Conservation (phyloP, 2,113 vertebrate species). For the Hypomesus transpacificus region DNA sequence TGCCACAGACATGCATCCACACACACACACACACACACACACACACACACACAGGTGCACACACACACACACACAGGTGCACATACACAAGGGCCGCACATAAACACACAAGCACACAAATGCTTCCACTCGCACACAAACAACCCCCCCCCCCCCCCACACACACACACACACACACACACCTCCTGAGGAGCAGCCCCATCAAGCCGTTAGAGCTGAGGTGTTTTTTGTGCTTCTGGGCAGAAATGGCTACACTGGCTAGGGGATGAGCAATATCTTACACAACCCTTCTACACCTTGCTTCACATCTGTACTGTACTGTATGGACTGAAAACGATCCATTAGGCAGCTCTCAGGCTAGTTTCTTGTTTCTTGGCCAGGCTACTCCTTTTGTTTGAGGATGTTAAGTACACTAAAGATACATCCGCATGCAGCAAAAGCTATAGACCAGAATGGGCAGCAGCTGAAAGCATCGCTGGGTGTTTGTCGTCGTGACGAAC, state of each 20-base stretch:
- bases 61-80: conserved; percentile 16
- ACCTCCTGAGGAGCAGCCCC: conserved; percentile 54
- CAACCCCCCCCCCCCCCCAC: conserved; percentile 47
- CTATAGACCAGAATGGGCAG: too few relatives aligned
- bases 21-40: too few relatives aligned
- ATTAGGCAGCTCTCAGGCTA: conserved; percentile 42
- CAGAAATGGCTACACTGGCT: conserved; percentile 57
- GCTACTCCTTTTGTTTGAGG: background rate
- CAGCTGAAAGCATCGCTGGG: conserved; percentile 34
- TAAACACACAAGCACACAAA: conserved; percentile 36
- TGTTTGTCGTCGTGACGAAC: conserved; percentile 60
- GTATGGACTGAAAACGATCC: background rate
- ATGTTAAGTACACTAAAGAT: background rate
- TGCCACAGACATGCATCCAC: conserved; percentile 31
- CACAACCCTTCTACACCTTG: conserved; percentile 13
- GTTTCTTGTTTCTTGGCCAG: conserved; percentile 32
- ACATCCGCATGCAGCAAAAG: too few relatives aligned
- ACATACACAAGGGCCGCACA: conserved; percentile 11
- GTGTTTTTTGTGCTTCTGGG: conserved; percentile 68
- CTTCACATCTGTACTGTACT: background rate
- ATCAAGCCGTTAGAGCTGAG: conserved; percentile 54
- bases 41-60: conserved; percentile 15
- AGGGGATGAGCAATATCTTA: conserved; percentile 57
- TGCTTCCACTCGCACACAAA: conserved; percentile 55
- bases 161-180: too few relatives aligned